Conservation (phyloP, 1,140 invertebrate genomes). For the Wiebesia pumilae region DNA sequence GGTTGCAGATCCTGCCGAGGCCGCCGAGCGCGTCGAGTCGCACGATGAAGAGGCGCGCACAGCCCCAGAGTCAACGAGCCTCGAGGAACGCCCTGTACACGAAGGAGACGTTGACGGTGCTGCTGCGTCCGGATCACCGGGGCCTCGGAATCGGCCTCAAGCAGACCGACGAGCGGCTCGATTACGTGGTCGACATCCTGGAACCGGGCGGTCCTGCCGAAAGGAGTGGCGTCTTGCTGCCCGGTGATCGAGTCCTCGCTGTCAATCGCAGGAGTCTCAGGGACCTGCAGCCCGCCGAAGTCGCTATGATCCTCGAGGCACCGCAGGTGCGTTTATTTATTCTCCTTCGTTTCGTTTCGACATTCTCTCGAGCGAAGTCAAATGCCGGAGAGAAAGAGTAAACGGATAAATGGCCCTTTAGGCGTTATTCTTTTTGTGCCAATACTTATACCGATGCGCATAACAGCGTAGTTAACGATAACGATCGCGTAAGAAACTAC, state of each 20-base stretch:
- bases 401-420: too few species aligned
- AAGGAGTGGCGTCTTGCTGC: slow-evolving; percentile 80
- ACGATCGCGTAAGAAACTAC: too few species aligned
- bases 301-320: slow-evolving; percentile 67
- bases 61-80: slow-evolving; percentile 66
- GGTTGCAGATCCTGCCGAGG: slow-evolving; percentile 70
- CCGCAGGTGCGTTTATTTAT: slow-evolving; percentile 60
- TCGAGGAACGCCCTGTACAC: slow-evolving; percentile 65
- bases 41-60: slow-evolving; percentile 68
- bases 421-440: too few species aligned
- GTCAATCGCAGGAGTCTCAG: slow-evolving; percentile 77
- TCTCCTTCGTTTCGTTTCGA: background rate
- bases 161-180: slow-evolving; percentile 65
- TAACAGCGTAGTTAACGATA: too few species aligned
- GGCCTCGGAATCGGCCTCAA: slow-evolving; percentile 68
- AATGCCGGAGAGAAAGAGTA: too few species aligned
- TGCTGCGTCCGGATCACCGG: slow-evolving; percentile 70
- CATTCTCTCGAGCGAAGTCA: background rate
- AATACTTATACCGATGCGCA: too few species aligned
- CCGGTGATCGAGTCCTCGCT: slow-evolving; percentile 81
- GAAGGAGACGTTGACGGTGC: slow-evolving; percentile 68
- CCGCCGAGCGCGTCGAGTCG: slow-evolving; percentile 65
- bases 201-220: slow-evolving; percentile 77
- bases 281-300: slow-evolving; percentile 67
- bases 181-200: slow-evolving; percentile 68